phyloP scores from a whole-genome alignment of 2,797 vertebrate genomes.

The Poecile montanus region DNA sequence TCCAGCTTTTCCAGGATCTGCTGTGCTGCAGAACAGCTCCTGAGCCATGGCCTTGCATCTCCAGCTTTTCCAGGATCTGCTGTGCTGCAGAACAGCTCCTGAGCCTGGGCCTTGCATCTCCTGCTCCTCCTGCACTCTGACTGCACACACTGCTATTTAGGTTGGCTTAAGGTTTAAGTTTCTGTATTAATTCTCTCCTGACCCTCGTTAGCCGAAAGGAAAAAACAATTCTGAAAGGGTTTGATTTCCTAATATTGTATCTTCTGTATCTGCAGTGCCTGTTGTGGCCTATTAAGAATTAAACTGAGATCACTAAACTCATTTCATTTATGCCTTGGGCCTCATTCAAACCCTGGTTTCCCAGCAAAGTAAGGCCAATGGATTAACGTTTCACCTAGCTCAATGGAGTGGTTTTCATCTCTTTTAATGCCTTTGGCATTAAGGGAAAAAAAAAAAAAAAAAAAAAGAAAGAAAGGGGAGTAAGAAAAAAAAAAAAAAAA shows the following conservation, averaged over 20 bases:
- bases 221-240: conserved; percentile 67
- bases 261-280: conserved; percentile 59
- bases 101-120: background rate
- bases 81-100: no score
- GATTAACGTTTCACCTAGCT: conserved; percentile 67
- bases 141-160: background rate
- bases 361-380: conserved; percentile 70
- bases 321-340: conserved; percentile 75
- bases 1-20: no score
- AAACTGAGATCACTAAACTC: conserved; percentile 73
- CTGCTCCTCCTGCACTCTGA: background rate
- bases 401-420: conserved; percentile 72
- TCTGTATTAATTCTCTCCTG: conserved; percentile 63
- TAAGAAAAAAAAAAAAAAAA: background rate
- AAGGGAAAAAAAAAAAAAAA: conserved; percentile 6
- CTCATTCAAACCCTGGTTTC: conserved; percentile 72
- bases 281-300: conserved; percentile 76
- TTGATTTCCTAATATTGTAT: conserved; percentile 61
- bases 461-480: background rate
- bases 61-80: no score
- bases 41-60: no score
- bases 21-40: no score
- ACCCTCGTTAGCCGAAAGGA: conserved; percentile 70
- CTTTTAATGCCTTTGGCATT: conserved; percentile 75
- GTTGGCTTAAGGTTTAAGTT: conserved; percentile 44